Percentiles rank a stretch among this genome's conserved stretches.
Evolutionary conservation across 2,888 invertebrate species (phyloP).

Genomic region (Pyrocoelia pectoralis): DNA sequence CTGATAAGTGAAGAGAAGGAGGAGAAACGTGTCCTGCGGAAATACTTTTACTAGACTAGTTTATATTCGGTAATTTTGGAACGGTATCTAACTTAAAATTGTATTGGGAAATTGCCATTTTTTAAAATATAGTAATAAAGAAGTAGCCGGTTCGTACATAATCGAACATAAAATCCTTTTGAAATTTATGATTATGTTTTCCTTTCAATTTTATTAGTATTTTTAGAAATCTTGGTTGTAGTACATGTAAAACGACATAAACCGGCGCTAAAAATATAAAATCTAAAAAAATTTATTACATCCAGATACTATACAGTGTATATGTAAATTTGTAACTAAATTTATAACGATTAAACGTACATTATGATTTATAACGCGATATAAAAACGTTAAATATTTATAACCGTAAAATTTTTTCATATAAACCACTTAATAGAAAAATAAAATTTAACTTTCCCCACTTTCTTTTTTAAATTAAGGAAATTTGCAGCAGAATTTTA

Average conservation of each 20-base stretch:
- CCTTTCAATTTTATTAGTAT: constrained; percentile 10
- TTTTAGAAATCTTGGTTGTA: constrained; percentile 5
- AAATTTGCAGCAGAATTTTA: not conserved
- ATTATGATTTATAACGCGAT: not conserved
- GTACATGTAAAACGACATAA: constrained; percentile 8
- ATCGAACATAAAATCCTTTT: constrained; percentile 8
- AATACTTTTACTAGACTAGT: too few relatives aligned
- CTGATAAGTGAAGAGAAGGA: too few relatives aligned
- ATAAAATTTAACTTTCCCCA: not conserved
- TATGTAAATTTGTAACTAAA: not conserved
- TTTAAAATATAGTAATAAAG: not conserved
- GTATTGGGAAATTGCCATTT: too few relatives aligned
- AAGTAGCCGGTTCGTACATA: not conserved
- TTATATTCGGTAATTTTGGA: too few relatives aligned
- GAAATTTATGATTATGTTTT: constrained; percentile 6
- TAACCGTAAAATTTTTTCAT: not conserved
- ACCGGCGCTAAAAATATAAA: constrained; percentile 9
- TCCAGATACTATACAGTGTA: not conserved
- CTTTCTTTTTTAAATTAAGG: not conserved
- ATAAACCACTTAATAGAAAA: not conserved
- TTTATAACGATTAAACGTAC: not conserved
- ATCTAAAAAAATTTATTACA: not conserved
- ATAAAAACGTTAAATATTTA: not conserved
- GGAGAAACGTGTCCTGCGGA: too few relatives aligned
- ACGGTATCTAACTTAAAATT: too few relatives aligned